These are phyloP conservation scores for Nannoperca obscura DNA, from an alignment of 2,797 vertebrate genomes.

Conservation along the genomic window DNA sequence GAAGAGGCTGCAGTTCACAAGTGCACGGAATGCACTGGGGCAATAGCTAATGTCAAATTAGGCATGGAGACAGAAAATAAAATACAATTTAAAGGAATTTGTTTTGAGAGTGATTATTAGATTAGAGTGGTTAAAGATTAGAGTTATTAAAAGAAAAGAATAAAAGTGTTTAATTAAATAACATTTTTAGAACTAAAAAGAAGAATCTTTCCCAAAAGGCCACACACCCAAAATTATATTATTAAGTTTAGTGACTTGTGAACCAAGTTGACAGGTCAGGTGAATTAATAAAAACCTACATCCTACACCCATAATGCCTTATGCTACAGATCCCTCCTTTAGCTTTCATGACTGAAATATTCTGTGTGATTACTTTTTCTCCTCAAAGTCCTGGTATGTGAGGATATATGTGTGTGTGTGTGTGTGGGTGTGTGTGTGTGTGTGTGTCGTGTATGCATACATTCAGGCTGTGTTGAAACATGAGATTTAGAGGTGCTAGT, in stretches of 20 bases:
- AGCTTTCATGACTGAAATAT: slow-evolving; percentile 61
- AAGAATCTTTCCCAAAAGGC: slow-evolving; percentile 36
- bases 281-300: slow-evolving; percentile 50
- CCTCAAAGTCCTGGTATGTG: slow-evolving; percentile 28
- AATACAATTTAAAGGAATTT: background rate
- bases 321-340: slow-evolving; percentile 49
- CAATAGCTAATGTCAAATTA: background rate
- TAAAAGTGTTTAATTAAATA: background rate
- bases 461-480: background rate
- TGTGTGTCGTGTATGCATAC: background rate
- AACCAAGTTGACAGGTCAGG: slow-evolving; percentile 51
- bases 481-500: no score
- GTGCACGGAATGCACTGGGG: background rate
- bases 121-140: background rate
- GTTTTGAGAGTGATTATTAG: no score
- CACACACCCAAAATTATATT: slow-evolving; percentile 48
- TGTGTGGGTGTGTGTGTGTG: background rate
- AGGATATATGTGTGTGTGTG: background rate
- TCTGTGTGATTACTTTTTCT: slow-evolving; percentile 73
- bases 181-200: slow-evolving; percentile 45
- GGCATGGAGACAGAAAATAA: no score
- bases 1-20: background rate
- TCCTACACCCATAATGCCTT: slow-evolving; percentile 56
- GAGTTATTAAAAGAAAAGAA: no score
- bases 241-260: slow-evolving; percentile 49